Evolutionary conservation across 2,888 invertebrate species (phyloP).

Genomic region (Leptarthrus brevirostris): DNA sequence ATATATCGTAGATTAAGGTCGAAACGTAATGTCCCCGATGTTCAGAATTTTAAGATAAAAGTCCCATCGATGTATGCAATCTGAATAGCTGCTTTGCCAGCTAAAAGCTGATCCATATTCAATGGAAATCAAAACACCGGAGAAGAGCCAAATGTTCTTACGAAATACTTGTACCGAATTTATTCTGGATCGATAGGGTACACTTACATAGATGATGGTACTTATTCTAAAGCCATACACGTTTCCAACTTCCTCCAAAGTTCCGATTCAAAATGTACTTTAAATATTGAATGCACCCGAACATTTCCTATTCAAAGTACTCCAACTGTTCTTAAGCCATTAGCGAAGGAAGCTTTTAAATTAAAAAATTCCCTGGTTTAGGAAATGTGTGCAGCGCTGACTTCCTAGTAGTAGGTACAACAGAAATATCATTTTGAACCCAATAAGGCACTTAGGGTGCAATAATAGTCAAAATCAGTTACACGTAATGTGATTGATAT

Average conservation of each 20-base stretch:
- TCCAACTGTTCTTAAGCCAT: conserved; percentile 11
- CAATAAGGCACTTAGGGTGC: conserved; percentile 31
- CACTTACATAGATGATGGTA: no score
- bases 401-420: no score
- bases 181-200: not conserved
- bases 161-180: conserved; percentile 31
- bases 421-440: not conserved
- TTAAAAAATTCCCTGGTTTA: no score
- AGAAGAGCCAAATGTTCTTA: conserved; percentile 38
- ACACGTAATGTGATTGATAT: conserved; percentile 51
- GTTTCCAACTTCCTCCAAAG: not conserved
- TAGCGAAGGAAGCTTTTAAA: no score
- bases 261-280: not conserved
- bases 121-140: conserved; percentile 43
- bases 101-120: conserved; percentile 44
- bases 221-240: no score
- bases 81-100: conserved; percentile 23
- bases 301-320: conserved; percentile 26
- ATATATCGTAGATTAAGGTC: conserved; percentile 48
- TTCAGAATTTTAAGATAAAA: conserved; percentile 40
- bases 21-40: conserved; percentile 45
- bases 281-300: conserved; percentile 20
- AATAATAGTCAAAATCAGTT: conserved; percentile 46
- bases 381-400: no score
- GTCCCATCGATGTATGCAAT: conserved; percentile 31